Percentiles rank a stretch among this genome's conserved stretches.
phyloP scores from a whole-genome alignment of 2,113 vertebrate genomes.

The Lasiurus cinereus region DNA sequence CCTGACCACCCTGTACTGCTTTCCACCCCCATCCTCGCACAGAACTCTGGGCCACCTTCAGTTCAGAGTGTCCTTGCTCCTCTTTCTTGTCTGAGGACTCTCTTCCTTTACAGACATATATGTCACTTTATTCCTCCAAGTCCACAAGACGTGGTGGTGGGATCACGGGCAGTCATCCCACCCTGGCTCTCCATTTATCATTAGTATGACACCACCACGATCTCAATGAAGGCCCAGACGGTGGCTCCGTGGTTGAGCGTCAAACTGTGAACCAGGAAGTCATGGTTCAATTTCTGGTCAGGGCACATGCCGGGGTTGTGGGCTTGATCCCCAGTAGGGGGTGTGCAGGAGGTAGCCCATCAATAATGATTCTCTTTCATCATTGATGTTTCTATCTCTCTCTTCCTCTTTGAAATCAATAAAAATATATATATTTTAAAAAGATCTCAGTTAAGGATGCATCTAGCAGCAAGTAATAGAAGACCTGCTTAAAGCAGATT shows the following conservation, averaged over 20 bases:
- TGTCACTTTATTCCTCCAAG: background rate
- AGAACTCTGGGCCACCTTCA: background rate
- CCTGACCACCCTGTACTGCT: conserved; percentile 30
- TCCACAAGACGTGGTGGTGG: background rate
- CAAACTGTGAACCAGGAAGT: too few relatives aligned
- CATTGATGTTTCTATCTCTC: too few relatives aligned
- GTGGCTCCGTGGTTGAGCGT: too few relatives aligned
- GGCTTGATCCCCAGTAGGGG: too few relatives aligned
- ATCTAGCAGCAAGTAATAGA: conserved; percentile 15
- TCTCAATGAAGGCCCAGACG: too few relatives aligned
- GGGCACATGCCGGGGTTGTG: too few relatives aligned
- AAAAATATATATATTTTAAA: too few relatives aligned
- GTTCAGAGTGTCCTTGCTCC: background rate
- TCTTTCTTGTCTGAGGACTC: background rate
- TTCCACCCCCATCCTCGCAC: background rate
- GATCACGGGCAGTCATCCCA: background rate
- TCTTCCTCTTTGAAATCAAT: too few relatives aligned
- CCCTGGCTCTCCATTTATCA: background rate
- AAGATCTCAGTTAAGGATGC: background rate
- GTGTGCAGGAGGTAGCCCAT: too few relatives aligned
- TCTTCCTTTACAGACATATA: background rate
- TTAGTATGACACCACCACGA: background rate
- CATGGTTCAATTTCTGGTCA: too few relatives aligned
- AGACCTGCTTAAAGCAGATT: background rate
- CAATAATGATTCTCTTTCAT: too few relatives aligned